Evolutionary conservation across 2,113 vertebrate genomes (phyloP), one percentile per base, ranked within the genome.

Genomic region (Camelus bactrianus): DNA sequence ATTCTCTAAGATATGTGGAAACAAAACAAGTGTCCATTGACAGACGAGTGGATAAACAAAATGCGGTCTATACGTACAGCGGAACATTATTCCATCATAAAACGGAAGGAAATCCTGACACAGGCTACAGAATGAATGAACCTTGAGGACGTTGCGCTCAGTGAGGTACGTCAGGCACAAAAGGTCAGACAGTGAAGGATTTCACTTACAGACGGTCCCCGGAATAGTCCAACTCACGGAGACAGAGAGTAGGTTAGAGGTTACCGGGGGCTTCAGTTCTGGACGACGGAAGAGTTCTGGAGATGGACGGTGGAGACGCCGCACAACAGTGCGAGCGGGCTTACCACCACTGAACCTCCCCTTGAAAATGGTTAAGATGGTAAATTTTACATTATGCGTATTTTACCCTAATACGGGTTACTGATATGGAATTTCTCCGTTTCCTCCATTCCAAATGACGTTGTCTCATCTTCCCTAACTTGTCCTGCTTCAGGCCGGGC

Each of bases 251-350:
- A 6, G 10, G 62, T 17, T 6, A 4, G 67, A 6, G 70, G 69
- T 3, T 58, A 14, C 35, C 17, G 9, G 70, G 75, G 7, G 7
- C 22, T 24, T 48, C 32, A 26, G 38, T 52, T 3, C 28, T 85
- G 85, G 62, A 84, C 64, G 70, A 38, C 0, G 58, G 20, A 42
- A 62, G 52, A 5, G 19, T 8, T 30, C 67, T 35, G 17, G 75
- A 52, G 64, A 11, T 5, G 35, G 30, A 20, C 2, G 12, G 84
- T 16, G 60, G 50, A 5, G 35, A 32, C 0, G 8, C 17, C 0
- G 28, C 20, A 12, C 8, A 3, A 1, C 15, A 6, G 0, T 4
- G 38, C 2, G 28, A 7, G 22, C 2, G 24, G 17, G 3, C 35
- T 28, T 26, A 22, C 19, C 5, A 5, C 42, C 56, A 24, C 2